Evolutionary conservation across 1,140 invertebrate species (phyloP).

Genomic region (Venturia canescens): DNA sequence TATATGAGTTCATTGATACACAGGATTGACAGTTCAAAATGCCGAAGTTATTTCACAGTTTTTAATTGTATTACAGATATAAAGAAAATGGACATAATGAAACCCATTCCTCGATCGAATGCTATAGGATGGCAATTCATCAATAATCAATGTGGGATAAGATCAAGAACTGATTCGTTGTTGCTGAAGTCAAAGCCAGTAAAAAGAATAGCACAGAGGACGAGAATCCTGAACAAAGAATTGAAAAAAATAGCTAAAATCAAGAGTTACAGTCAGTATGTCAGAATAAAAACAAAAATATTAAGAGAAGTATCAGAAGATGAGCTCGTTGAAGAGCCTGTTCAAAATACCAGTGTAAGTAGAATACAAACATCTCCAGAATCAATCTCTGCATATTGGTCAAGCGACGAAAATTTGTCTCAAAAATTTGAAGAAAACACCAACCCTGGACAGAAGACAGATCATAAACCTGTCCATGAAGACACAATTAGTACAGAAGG

Average conservation of each 20-base stretch:
- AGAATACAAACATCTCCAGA: too few species aligned
- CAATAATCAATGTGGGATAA: background rate
- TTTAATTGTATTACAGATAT: background rate
- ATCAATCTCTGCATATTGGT: too few species aligned
- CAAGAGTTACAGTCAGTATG: constrained; percentile 25
- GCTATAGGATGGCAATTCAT: constrained; percentile 27
- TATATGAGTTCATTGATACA: too few species aligned
- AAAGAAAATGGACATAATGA: background rate
- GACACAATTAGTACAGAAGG: background rate
- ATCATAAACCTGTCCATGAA: background rate
- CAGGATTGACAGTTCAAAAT: background rate
- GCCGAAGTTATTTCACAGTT: background rate
- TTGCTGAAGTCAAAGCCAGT: background rate
- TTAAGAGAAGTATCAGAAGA: constrained; percentile 5
- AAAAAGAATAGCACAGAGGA: constrained; percentile 40
- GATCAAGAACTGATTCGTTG: background rate
- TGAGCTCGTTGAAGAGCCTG: constrained; percentile 5
- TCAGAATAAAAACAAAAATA: constrained; percentile 23
- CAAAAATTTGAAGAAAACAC: too few species aligned
- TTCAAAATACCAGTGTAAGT: background rate
- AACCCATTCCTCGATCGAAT: background rate
- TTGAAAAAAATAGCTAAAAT: constrained; percentile 27
- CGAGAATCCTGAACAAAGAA: constrained; percentile 37
- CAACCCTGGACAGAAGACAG: too few species aligned
- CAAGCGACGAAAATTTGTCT: too few species aligned